phyloP scores from a whole-genome alignment of 1,140 invertebrate genomes.

The Drosophila funebris region DNA sequence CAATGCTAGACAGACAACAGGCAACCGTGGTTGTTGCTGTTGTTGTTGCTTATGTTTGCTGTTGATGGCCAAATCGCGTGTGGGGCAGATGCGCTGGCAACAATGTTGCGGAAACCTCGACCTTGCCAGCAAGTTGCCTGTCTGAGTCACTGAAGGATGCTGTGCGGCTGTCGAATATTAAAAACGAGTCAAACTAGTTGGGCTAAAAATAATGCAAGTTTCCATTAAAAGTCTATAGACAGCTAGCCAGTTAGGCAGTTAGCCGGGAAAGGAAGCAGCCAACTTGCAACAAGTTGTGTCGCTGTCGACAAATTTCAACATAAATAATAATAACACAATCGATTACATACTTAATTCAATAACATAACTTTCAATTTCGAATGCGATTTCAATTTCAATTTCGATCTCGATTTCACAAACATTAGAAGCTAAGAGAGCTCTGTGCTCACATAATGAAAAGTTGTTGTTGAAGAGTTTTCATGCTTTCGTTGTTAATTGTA shows the following conservation, averaged over 20 bases:
- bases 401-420: slow-evolving; percentile 32
- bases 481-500: slow-evolving; percentile 56
- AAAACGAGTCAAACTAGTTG: slow-evolving; percentile 72
- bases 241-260: not conserved
- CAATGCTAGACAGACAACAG: slow-evolving; percentile 4
- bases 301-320: slow-evolving; percentile 41
- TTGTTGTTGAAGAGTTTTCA: not conserved
- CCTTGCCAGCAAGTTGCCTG: slow-evolving; percentile 41
- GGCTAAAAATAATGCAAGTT: slow-evolving; percentile 66
- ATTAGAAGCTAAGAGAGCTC: slow-evolving; percentile 21
- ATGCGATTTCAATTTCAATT: slow-evolving; percentile 40
- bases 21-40: not conserved
- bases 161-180: slow-evolving; percentile 33
- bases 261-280: slow-evolving; percentile 41
- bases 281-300: slow-evolving; percentile 26
- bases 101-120: slow-evolving; percentile 52
- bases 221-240: slow-evolving; percentile 36
- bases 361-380: slow-evolving; percentile 64
- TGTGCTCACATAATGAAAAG: slow-evolving; percentile 8
- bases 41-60: too few species aligned
- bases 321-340: slow-evolving; percentile 51
- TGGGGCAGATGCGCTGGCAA: slow-evolving; percentile 40
- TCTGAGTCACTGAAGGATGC: slow-evolving; percentile 56
- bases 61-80: slow-evolving; percentile 57
- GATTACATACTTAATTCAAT: slow-evolving; percentile 27